Evolutionary conservation across 1,140 invertebrate genomes (phyloP), one percentile per base, ranked within the genome.

Genomic region (Mya arenaria): DNA sequence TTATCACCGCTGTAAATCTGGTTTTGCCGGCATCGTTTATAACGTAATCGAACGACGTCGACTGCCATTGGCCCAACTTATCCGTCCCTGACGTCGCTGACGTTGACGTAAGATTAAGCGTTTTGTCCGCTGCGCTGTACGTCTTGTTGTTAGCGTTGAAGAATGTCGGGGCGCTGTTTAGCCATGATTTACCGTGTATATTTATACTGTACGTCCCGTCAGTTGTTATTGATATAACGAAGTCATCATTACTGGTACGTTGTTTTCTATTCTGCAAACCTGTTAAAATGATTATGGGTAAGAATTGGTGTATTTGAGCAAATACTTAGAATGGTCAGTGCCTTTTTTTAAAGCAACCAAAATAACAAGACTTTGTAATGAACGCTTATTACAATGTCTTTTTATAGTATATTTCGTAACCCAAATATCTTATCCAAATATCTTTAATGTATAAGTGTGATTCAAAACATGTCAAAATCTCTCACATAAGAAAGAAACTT

Each of bases 61-160:
- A 44, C 80, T 72, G 66, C 66, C 63, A 85, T 13, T n/a, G 10
- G 28, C 84, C 84, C 3, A 82, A 23, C 41, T 77, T 66, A 41
- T 85, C 84, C 17, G 13, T 58, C 1, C 84, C 84, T 15, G 68
- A 72, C 0, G 73, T 41, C 6, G 44, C 68, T 5, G 25, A 63
- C 0, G 56, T 36, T 37, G 65, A 17, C 0, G 69, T 32, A 34
- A 82, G 37, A 19, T 82, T 83, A 15, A 85, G 63, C 4, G 58
- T 65, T 25, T 36, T 62, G n/a, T 73, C 80, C 0, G 48, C 32
- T n/a, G 44, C 55, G 25, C 66, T 71, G 62, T 72, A 84, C 28
- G 56, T 69, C 60, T 82, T 77, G 36, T 84, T 84, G 55, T 84
- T 65, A 25, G 34, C 78, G n/a, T 68, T 78, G 74, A 86, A 82